Evolutionary conservation across 2,113 vertebrate species (phyloP), one percentile per base, ranked within the genome.

Genomic region (Psittacara wagleri): DNA sequence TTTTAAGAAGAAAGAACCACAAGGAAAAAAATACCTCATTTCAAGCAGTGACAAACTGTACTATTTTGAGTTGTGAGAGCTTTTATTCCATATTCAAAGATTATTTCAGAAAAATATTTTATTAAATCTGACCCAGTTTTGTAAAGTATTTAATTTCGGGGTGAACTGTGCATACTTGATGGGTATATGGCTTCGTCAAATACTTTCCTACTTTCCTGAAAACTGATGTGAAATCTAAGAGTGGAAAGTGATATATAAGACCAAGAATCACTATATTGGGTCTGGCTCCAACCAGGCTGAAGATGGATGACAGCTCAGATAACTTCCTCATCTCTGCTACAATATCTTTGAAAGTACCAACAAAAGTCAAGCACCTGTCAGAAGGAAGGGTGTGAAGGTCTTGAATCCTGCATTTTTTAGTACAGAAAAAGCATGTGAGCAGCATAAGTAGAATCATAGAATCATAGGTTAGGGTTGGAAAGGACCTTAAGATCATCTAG

Each of bases 1-100:
- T 83, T 96, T 95, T 94, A 39, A 69, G 49, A 86, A 90, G 59
- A 95, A 96, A 91, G 49, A 90, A 17, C 13, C 49, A 75, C 92
- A 91, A 88, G 83, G 55, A 79, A 85, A 85, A 67, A 92, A 78
- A 82, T 43, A 70, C 35, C 37, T 90, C 73, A 43, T 91, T 95
- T 94, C 49, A 90, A 90, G 77, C 19, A 83, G 9, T 77, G 37
- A 74, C 37, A 85, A 64, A 91, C 90, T 73, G 72, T 54, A 80
- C 22, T 69, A 27, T 91, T 88, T 91, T 92, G 39, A 82, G 76
- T 79, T 62, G 59, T 79, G 63, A 92, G 49, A 52, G 63, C 39
- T 95, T 88, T 94, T 93, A 83, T 86, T 88, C 37, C 15, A 73
- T 90, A 59, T 35, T 24, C 33, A 23, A 35, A 5, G 57, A 59